Percentiles rank a stretch among this genome's conserved stretches.
Conservation (phyloP, 2,113 vertebrate genomes). For the Chrysemys picta region DNA sequence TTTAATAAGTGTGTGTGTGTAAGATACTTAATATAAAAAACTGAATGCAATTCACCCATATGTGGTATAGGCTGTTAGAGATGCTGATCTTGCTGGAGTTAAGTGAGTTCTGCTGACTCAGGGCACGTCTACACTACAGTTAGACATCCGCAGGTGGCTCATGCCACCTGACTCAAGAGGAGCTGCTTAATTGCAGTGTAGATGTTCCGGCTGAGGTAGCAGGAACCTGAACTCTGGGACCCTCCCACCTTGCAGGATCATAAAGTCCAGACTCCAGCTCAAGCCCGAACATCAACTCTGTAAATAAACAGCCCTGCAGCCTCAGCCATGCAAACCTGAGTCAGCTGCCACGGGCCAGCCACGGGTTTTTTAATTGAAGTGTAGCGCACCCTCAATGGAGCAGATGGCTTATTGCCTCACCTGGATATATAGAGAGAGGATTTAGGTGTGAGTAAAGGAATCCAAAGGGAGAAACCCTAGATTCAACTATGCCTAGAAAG, state of each 20-base stretch:
- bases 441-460: neutral
- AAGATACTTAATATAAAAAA: neutral
- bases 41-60: neutral
- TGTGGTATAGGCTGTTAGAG: neutral
- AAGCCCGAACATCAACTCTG: neutral
- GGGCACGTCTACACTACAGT: neutral
- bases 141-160: neutral
- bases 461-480: neutral
- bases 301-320: neutral
- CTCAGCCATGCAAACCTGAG: neutral
- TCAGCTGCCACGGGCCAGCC: neutral
- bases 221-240: neutral
- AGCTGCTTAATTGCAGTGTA: neutral
- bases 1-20: neutral
- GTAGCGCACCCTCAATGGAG: neutral
- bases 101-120: conserved; percentile 4
- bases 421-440: neutral
- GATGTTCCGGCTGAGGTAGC: neutral
- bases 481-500: neutral
- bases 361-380: neutral
- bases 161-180: neutral
- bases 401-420: neutral
- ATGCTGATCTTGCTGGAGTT: neutral
- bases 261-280: neutral
- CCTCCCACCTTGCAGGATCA: neutral